Evolutionary conservation across 2,797 vertebrate genomes (phyloP), one percentile per base, ranked within the genome.

Genomic region (Acanthurus lineatus): DNA sequence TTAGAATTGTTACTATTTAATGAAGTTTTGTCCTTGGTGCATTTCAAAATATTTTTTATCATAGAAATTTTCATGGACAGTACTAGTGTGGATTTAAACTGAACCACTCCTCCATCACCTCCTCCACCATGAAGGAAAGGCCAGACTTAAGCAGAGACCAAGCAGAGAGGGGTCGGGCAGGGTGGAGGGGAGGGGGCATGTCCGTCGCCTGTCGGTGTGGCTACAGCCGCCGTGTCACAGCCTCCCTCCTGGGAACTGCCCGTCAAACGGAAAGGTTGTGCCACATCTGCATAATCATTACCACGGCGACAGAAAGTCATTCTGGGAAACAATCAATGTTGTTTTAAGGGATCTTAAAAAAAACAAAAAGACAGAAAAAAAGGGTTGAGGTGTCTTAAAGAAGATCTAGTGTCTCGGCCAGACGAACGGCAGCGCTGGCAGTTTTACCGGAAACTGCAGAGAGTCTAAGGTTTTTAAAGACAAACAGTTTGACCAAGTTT

Each of bases 241-340:
- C 56, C 57, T 32, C 53, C 84, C 90, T 85, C 69, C 57, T 79
- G 90, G 90, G 89, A 93, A 65, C 79, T 28, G 86, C 82, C 88
- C 85, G 80, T 93, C 92, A 93, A 92, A 92, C 76, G 78, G 86
- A 94, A 95, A 95, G 93, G 94, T 94, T 94, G 92, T 85, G 90
- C 83, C 87, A 72, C 91, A 93, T 93, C 91, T 94, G 93, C 93
- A 95, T 94, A 95, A 94, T 95, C 94, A 87, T 94, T 94, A 94
- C 76, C 48, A 19, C 87, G 53, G 59, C 73, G 94, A 94, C 94
- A 95, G 94, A 79, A 95, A 95, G 94, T 95, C 94, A 58, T 94
- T 95, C 58, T 83, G 79, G 86, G 89, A 91, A 92, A 93, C 92
- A 86, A 94, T 95, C 94, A 94, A 95, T 95, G 93, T 93, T 93